phyloP scores from a whole-genome alignment of 1,140 invertebrate species.

The Scaptomyza montana region DNA sequence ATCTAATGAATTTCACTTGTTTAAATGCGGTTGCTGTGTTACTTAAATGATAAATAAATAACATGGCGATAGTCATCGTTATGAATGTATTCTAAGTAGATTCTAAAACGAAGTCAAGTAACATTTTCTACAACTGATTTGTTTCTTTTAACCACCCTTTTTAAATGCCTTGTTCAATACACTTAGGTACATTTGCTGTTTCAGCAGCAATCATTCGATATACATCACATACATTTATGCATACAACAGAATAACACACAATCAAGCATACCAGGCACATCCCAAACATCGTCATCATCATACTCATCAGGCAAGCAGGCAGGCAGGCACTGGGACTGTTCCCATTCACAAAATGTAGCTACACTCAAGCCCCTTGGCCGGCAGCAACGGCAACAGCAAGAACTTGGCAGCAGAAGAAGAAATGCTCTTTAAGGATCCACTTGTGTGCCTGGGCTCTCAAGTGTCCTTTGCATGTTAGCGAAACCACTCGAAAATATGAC shows the following conservation, averaged over 20 bases:
- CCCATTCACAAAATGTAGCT: conserved; percentile 77
- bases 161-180: conserved; percentile 13
- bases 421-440: conserved; percentile 82
- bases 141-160: conserved; percentile 13
- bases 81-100: no score
- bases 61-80: no score
- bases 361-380: conserved; percentile 71
- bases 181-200: conserved; percentile 59
- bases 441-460: conserved; percentile 79
- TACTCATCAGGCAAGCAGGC: neutral
- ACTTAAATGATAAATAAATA: neutral
- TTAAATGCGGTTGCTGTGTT: conserved; percentile 1
- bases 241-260: no score
- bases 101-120: neutral
- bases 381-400: conserved; percentile 42
- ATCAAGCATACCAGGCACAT: neutral
- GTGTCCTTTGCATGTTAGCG: conserved; percentile 82
- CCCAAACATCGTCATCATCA: conserved; percentile 40
- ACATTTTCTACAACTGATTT: conserved; percentile 4
- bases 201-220: conserved; percentile 52
- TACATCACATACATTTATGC: conserved; percentile 9
- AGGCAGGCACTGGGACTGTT: conserved; percentile 18
- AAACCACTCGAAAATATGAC: conserved; percentile 83
- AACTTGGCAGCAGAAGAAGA: conserved; percentile 52
- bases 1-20: conserved; percentile 42